These are phyloP conservation scores for Eilema griseolum DNA, from an alignment of 2,888 invertebrate genomes.

Conservation along the genomic window DNA sequence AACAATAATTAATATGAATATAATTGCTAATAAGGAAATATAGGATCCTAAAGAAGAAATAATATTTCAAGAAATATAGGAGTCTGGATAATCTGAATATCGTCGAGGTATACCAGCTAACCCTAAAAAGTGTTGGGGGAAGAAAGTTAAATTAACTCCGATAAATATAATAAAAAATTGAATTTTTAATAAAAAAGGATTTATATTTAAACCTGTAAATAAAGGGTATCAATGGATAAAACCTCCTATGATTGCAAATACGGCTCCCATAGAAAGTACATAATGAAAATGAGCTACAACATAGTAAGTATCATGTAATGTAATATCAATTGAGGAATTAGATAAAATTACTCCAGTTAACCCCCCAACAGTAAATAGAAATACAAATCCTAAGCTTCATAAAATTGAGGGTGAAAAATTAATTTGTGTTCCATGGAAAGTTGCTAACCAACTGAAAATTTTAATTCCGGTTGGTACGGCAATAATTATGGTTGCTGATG, in stretches of 20 bases:
- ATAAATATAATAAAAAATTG: slow-evolving; percentile 91
- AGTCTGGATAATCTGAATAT: slow-evolving; percentile 91
- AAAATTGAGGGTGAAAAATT: slow-evolving; percentile 86
- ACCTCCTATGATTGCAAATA: slow-evolving; percentile 92
- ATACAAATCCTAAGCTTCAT: slow-evolving; percentile 92
- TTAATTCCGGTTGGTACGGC: slow-evolving; percentile 95
- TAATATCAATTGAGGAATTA: slow-evolving; percentile 92
- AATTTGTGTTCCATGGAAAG: slow-evolving; percentile 89
- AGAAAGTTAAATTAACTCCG: slow-evolving; percentile 93
- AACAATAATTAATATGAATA: slow-evolving; percentile 88
- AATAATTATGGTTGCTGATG: slow-evolving; percentile 95
- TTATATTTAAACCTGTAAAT: slow-evolving; percentile 88
- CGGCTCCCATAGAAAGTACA: slow-evolving; percentile 92
- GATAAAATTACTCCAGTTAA: slow-evolving; percentile 90
- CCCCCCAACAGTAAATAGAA: slow-evolving; percentile 92
- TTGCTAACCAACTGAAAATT: slow-evolving; percentile 92
- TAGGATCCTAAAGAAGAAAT: slow-evolving; percentile 90
- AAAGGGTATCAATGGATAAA: slow-evolving; percentile 91
- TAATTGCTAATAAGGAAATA: slow-evolving; percentile 87
- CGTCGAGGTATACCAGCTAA: slow-evolving; percentile 90
- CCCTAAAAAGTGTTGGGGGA: slow-evolving; percentile 91
- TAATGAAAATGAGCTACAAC: slow-evolving; percentile 94
- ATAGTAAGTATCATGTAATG: slow-evolving; percentile 94
- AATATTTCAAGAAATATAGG: slow-evolving; percentile 89
- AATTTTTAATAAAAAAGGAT: slow-evolving; percentile 88